Conservation (phyloP, 2,113 vertebrate species). For the Pseudonaja textilis region DNA sequence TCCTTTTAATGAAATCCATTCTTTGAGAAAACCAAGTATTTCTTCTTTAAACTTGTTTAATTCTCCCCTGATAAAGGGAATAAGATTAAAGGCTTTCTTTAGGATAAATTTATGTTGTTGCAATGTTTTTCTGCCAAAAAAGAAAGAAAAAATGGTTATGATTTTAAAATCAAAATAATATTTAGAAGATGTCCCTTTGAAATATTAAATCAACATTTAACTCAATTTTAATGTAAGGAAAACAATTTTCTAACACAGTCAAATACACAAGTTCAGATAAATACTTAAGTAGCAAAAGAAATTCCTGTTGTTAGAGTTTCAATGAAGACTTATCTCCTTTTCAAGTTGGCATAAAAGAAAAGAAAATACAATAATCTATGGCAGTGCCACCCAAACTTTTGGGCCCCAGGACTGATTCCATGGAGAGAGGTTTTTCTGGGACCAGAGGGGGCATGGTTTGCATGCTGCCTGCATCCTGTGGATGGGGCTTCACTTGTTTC, state of each 20-base stretch:
- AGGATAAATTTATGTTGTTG: conserved; percentile 67
- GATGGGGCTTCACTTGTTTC: neutral
- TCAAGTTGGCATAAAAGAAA: neutral
- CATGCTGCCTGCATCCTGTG: neutral
- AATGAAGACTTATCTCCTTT: neutral
- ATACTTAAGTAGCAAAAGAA: neutral
- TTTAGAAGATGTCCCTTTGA: neutral
- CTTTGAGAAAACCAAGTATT: conserved; percentile 66
- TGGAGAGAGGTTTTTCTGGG: neutral
- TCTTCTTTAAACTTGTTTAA: conserved; percentile 73
- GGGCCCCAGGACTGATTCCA: neutral
- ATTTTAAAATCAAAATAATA: conserved; percentile 20
- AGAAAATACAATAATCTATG: neutral
- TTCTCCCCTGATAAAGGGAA: conserved; percentile 67
- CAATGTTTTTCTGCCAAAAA: conserved; percentile 68
- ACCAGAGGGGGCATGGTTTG: neutral
- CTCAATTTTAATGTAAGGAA: neutral
- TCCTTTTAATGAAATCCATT: conserved; percentile 71
- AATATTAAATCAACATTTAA: neutral
- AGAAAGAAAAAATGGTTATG: neutral
- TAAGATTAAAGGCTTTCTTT: conserved; percentile 62
- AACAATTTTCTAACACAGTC: neutral
- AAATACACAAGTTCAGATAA: neutral
- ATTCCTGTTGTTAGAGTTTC: neutral
- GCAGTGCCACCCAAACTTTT: neutral